phyloP scores from a whole-genome alignment of 2,797 vertebrate genomes.

The Argyrosomus regius region DNA sequence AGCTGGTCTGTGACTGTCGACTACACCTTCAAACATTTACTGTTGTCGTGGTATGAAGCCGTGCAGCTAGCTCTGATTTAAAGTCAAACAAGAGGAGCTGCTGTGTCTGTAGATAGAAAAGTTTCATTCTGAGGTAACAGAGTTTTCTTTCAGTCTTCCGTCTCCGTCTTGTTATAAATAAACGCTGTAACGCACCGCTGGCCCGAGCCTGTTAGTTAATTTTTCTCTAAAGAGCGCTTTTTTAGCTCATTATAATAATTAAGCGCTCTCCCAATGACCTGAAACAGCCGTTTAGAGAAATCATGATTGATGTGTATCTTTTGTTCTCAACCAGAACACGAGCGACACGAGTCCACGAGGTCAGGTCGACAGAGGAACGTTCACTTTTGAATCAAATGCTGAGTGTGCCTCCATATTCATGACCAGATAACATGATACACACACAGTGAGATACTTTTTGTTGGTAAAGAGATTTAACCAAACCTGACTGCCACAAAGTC shows the following conservation, averaged over 20 bases:
- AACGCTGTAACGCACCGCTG: constrained; percentile 24
- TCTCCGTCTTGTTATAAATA: constrained; percentile 17
- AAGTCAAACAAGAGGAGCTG: too few relatives aligned
- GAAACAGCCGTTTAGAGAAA: constrained; percentile 68
- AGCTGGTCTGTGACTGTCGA: constrained; percentile 28
- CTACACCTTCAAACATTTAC: constrained; percentile 4
- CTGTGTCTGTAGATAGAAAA: too few relatives aligned
- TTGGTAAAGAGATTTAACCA: background rate
- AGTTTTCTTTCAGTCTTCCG: too few relatives aligned
- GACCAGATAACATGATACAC: too few relatives aligned
- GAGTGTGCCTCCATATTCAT: too few relatives aligned
- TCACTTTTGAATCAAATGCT: background rate
- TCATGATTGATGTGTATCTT: constrained; percentile 64
- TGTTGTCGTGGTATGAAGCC: too few relatives aligned
- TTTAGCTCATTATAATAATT: constrained; percentile 75
- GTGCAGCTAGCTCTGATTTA: background rate
- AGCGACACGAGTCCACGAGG: constrained; percentile 52
- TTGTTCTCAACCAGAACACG: constrained; percentile 53
- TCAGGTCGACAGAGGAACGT: background rate
- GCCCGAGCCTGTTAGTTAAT: constrained; percentile 37
- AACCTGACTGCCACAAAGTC: background rate
- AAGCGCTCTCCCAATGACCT: constrained; percentile 66
- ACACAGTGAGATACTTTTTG: background rate
- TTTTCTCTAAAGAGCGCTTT: constrained; percentile 68
- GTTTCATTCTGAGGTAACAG: too few relatives aligned